Evolutionary conservation across 1,140 invertebrate genomes (phyloP).

Genomic region (Drepana arcuata): DNA sequence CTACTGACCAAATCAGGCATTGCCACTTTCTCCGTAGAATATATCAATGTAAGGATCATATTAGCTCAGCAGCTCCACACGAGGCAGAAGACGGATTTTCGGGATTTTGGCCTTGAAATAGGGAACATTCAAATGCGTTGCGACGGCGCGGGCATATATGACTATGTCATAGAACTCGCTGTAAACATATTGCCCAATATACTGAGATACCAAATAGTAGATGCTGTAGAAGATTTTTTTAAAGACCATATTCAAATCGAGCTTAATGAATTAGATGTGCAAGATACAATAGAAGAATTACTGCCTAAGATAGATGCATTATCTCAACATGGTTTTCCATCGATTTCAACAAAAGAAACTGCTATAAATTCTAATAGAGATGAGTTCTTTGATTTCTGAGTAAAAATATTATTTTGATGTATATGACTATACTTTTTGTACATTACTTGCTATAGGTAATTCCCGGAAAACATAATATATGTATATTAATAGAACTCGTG

Average conservation of each 20-base stretch:
- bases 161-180: slow-evolving; percentile 84
- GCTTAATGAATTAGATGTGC: slow-evolving; percentile 80
- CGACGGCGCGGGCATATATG: slow-evolving; percentile 84
- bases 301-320: slow-evolving; percentile 76
- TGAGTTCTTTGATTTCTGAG: too few species aligned
- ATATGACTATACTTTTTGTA: too few species aligned
- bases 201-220: slow-evolving; percentile 87
- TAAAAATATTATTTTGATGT: too few species aligned
- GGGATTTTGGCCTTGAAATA: slow-evolving; percentile 82
- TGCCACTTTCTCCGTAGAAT: slow-evolving; percentile 82
- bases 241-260: slow-evolving; percentile 79
- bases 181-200: slow-evolving; percentile 88
- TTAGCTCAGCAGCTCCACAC: slow-evolving; percentile 84
- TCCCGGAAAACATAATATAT: too few species aligned
- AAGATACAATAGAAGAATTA: slow-evolving; percentile 79
- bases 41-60: slow-evolving; percentile 77
- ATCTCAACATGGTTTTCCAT: slow-evolving; percentile 61
- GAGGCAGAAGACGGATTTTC: slow-evolving; percentile 78
- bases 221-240: slow-evolving; percentile 83
- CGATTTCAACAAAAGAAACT: too few species aligned
- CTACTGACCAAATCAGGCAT: slow-evolving; percentile 79
- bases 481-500: too few species aligned
- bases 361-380: too few species aligned
- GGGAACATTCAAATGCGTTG: slow-evolving; percentile 86
- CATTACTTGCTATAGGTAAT: too few species aligned